phyloP scores from a whole-genome alignment of 2,797 vertebrate genomes.

The Buceros bicornis region DNA sequence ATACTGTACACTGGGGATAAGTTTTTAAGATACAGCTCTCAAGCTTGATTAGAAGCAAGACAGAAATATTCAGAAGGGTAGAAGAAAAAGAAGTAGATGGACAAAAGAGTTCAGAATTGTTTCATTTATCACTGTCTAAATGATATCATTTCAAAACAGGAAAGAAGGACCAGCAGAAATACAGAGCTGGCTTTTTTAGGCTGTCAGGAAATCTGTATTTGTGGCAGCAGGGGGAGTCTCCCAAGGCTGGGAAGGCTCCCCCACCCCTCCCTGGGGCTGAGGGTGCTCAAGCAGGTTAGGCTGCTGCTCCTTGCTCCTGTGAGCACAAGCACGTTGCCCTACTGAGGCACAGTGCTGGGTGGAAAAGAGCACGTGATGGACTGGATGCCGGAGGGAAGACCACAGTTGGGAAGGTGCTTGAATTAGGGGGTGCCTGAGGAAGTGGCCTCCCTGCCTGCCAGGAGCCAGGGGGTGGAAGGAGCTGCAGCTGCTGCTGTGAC shows the following conservation, averaged over 20 bases:
- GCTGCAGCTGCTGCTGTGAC: background rate
- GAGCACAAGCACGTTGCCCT: accelerated
- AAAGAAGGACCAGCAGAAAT: background rate
- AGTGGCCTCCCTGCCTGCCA: background rate
- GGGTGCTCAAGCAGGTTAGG: background rate
- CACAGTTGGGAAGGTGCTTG: background rate
- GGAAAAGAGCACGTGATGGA: background rate
- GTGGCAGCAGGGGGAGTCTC: background rate
- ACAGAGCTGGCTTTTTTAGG: background rate
- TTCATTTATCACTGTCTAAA: background rate
- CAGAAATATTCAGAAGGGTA: background rate
- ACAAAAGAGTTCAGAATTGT: background rate
- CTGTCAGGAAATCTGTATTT: background rate
- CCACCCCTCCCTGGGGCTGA: accelerated
- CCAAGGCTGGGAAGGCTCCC: too few relatives aligned
- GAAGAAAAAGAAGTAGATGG: background rate
- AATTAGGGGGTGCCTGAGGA: background rate
- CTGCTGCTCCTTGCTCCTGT: background rate
- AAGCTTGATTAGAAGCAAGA: background rate
- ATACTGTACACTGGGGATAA: background rate
- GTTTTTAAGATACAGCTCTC: background rate
- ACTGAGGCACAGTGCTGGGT: accelerated
- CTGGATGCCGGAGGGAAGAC: background rate
- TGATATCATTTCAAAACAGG: background rate
- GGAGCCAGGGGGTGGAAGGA: background rate